A percentile compares a stretch with the other conserved stretches of the same genome.
Conservation (phyloP, 2,113 vertebrate genomes). For the Poeciliopsis prolifica region DNA sequence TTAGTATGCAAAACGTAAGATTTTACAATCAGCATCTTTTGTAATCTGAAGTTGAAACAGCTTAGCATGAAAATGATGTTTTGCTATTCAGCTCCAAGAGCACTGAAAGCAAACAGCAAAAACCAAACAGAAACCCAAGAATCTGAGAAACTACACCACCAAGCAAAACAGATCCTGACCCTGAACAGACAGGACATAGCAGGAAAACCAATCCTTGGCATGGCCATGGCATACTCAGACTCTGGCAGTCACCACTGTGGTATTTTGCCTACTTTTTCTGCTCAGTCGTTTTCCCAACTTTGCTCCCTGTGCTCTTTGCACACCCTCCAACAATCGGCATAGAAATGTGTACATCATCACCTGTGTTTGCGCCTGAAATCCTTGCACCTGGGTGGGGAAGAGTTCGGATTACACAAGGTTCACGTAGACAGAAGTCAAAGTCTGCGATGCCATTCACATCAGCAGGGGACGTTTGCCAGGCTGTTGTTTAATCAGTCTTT, state of each 20-base stretch:
- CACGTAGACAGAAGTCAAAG: conserved; percentile 19
- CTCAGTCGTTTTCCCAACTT: conserved; percentile 13
- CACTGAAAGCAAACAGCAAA: conserved; percentile 4
- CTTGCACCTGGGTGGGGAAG: background rate
- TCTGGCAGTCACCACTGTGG: conserved; percentile 30
- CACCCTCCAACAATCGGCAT: background rate
- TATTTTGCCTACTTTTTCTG: conserved; percentile 16
- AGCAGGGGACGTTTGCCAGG: conserved; percentile 15
- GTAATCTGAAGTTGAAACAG: background rate
- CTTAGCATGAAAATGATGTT: conserved; percentile 25
- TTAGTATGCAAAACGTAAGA: background rate
- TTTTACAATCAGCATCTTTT: background rate
- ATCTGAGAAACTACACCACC: background rate
- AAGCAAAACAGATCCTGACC: conserved; percentile 12
- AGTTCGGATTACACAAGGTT: conserved; percentile 39
- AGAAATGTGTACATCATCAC: background rate
- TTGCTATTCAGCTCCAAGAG: conserved; percentile 8
- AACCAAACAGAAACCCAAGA: background rate
- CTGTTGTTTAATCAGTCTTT: background rate
- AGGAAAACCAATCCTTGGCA: conserved; percentile 23
- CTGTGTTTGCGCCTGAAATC: conserved; percentile 32
- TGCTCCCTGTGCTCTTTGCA: conserved; percentile 16
- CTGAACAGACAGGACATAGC: conserved; percentile 13
- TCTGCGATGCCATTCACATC: conserved; percentile 11
- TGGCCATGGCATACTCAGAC: conserved; percentile 9